Base-by-base conservation (phyloP, 1,140 invertebrate genomes). In the Agrypnia vestita region DNA sequence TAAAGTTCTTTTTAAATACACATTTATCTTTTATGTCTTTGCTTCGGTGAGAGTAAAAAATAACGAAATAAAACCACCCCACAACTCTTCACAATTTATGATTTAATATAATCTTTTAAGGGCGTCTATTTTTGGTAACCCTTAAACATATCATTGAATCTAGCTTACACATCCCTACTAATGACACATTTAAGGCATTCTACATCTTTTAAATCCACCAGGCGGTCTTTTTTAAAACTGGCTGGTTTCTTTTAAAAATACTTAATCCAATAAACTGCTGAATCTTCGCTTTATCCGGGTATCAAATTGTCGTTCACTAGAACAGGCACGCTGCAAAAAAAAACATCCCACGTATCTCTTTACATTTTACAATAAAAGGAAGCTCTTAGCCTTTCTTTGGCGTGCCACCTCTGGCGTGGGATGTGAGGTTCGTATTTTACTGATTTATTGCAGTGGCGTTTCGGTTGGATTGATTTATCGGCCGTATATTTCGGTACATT, bases 401-500 rank as follows among this genome's bases (percentile, higher is more conserved):
- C 8, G 61, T 64, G 61, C 19, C 35, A 19, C 61, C 61, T 7
- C 13, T 4, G 13, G 35, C 13, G 35, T n/a, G 19, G 13, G 25
- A 64, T 25, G 19, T 64, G 19, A 19, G 25, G 61, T 25, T 64
- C 61, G 61, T 64, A 64, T 64, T 64, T 64, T 64, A 21, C 61
- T 64, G 61, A 64, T 64, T 64, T 64, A 64, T 64, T 19, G 10
- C 61, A 64, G 61, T 64, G 61, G 61, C 61, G 61, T n/a, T 35
- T 43, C 25, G 13, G 35, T 3, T 35, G 13, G 61, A 64, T 64
- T 64, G 61, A 64, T 64, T 64, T 64, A 64, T 64, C 1, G 8
- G 61, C 61, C 61, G 35, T 44, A 25, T 64, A 64, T 64, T 64
- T 64, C 61, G 6, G 61, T 25, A 64, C 61, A 64, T 64, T 64